Evolutionary conservation across 2,797 vertebrate genomes (phyloP), one percentile per base, ranked within the genome.

Genomic region (Lagodon rhomboides): DNA sequence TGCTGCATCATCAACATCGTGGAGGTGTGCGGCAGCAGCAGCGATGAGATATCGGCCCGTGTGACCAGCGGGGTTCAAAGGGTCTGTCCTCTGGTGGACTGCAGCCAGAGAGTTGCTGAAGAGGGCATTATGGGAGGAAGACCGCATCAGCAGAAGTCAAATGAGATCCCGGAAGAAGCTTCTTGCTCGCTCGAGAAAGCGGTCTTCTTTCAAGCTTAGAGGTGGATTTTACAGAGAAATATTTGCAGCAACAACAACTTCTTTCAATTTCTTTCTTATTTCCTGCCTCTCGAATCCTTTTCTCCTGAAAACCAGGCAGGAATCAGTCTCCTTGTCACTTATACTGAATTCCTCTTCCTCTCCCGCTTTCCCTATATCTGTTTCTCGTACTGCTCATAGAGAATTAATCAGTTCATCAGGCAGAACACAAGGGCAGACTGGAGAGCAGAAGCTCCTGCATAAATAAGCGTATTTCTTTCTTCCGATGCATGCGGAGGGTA

Each of bases 391-490:
- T 30, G 43, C 75, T 85, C 68, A 75, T 77, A 22, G 60, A 83
- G 72, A 84, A 87, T 89, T 63, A 82, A 89, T 91, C 89, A 91
- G 79, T 88, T 89, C 87, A 88, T 90, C 84, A 73, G 77, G 87
- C 82, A 65, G 73, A 92, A 89, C 73, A 90, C 69, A 84, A 90
- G 87, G 81, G 83, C 75, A 79, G 80, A 61, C 73, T 43, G 46
- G 41, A 71, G 84, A 82, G 79, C 58, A 75, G 63, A 59, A 54
- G 25, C 75, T 54, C 80, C 64, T 74, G 85, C 87, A 91, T 88
- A 79, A 90, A 88, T 87, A 83, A 83, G 56, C 78, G 61, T 25
- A 70, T 84, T 82, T 66, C 56, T 50, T 47, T 61, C 53, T 72
- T 75, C 25, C 20, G 34, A 47, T 76, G 61, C 63, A 70, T 56